Conservation (phyloP, 2,113 vertebrate genomes). For the Pomatorhinus ruficollis region DNA sequence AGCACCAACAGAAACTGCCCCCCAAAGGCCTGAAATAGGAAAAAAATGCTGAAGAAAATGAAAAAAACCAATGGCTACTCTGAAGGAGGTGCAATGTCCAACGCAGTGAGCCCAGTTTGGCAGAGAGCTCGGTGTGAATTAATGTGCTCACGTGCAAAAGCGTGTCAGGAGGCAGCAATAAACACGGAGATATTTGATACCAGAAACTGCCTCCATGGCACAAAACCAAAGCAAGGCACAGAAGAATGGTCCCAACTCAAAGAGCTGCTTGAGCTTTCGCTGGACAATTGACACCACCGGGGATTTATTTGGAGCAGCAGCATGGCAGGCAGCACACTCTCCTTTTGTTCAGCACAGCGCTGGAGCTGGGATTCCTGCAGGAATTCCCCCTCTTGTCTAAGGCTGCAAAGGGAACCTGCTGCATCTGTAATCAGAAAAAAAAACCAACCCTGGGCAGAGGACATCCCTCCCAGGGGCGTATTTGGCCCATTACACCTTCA, state of each 20-base stretch:
- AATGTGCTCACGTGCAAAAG: neutral
- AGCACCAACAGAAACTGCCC: neutral
- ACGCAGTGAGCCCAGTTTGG: neutral
- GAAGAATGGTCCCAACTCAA: neutral
- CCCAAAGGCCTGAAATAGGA: neutral
- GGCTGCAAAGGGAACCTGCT: neutral
- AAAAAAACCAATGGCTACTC: neutral
- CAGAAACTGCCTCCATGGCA: neutral
- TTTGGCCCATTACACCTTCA: neutral
- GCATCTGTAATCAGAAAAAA: neutral
- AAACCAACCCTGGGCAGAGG: neutral
- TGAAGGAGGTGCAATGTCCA: neutral
- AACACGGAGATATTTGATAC: neutral
- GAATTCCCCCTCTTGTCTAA: neutral
- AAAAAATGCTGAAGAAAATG: neutral
- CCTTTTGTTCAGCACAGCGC: neutral
- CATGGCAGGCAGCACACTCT: neutral
- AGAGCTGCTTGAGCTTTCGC: neutral
- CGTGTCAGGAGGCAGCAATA: neutral
- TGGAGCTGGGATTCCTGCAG: neutral
- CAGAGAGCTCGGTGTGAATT: neutral
- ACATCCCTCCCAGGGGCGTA: neutral
- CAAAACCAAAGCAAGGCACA: neutral
- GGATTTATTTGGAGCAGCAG: neutral
- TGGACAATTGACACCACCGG: accelerated